phyloP scores from a whole-genome alignment of 2,797 vertebrate species.

The Scolopax bukidnonensis region DNA sequence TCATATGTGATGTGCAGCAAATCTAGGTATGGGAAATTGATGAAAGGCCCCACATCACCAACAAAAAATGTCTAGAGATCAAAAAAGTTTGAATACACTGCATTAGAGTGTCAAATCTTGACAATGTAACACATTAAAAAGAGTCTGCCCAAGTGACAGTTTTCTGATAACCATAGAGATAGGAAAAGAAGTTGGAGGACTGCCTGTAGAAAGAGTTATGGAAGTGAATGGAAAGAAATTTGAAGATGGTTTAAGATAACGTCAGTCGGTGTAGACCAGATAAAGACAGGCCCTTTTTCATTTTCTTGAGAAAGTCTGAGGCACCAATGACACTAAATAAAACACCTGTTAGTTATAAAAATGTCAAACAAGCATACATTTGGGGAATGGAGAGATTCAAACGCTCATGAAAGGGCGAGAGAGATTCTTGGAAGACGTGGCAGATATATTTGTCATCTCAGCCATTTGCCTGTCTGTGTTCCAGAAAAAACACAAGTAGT shows the following conservation, averaged over 20 bases:
- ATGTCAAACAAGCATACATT: not conserved
- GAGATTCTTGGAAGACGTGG: slow-evolving; percentile 2
- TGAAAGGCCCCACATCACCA: not conserved
- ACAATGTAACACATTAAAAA: not conserved
- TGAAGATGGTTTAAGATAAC: slow-evolving; percentile 38
- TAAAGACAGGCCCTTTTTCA: slow-evolving; percentile 1
- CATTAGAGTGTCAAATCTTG: not conserved
- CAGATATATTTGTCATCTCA: not conserved
- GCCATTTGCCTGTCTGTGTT: not conserved
- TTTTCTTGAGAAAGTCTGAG: slow-evolving; percentile 7
- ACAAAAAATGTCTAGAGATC: not conserved
- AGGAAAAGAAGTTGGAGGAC: not conserved
- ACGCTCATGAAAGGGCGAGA: not conserved
- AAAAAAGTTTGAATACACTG: not conserved
- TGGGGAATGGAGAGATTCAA: slow-evolving; percentile 15
- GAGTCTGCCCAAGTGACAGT: not conserved
- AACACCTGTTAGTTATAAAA: slow-evolving; percentile 48
- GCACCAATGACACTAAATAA: not conserved
- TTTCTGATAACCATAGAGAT: not conserved
- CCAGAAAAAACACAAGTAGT: slow-evolving; percentile 18
- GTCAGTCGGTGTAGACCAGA: not conserved
- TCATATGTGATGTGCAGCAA: not conserved
- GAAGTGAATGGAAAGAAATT: slow-evolving; percentile 9
- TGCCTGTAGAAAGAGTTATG: not conserved
- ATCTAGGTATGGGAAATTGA: not conserved